These are phyloP conservation scores for Bugulina stolonifera DNA, from an alignment of 2,888 invertebrate species.

Conservation along the genomic window DNA sequence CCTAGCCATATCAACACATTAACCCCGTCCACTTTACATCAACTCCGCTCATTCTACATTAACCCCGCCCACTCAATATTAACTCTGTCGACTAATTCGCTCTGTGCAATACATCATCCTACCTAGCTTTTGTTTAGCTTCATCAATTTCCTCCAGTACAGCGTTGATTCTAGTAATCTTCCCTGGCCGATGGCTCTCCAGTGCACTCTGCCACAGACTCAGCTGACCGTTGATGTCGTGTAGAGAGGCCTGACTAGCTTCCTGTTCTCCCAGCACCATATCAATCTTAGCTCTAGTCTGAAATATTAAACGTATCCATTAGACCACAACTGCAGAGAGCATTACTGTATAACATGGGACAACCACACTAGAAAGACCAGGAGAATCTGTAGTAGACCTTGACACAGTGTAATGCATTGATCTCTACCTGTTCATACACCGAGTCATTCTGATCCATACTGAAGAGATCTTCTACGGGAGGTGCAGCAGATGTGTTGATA, in stretches of 20 bases:
- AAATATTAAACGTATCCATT: too few species aligned
- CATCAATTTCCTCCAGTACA: constrained; percentile 16
- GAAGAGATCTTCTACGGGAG: constrained; percentile 6
- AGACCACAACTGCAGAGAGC: too few species aligned
- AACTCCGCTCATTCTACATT: too few species aligned
- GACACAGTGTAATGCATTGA: not conserved
- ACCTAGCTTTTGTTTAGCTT: constrained; percentile 9
- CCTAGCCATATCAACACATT: too few species aligned
- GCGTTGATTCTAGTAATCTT: constrained; percentile 17
- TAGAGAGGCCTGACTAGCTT: constrained; percentile 20
- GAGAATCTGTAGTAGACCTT: too few species aligned
- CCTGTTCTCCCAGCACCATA: constrained; percentile 10
- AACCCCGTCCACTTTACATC: too few species aligned
- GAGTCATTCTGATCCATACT: not conserved
- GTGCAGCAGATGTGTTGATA: not conserved
- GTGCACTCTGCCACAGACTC: not conserved
- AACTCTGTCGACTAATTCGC: too few species aligned
- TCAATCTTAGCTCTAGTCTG: constrained; percentile 4
- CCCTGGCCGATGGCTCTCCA: constrained; percentile 13
- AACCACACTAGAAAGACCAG: too few species aligned
- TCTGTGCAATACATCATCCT: not conserved
- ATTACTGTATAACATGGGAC: too few species aligned
- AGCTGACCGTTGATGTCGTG: constrained; percentile 22
- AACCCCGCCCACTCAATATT: too few species aligned
- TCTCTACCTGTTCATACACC: not conserved